Conservation (phyloP, 2,888 invertebrate genomes). For the Myopa tessellatipennis region DNA sequence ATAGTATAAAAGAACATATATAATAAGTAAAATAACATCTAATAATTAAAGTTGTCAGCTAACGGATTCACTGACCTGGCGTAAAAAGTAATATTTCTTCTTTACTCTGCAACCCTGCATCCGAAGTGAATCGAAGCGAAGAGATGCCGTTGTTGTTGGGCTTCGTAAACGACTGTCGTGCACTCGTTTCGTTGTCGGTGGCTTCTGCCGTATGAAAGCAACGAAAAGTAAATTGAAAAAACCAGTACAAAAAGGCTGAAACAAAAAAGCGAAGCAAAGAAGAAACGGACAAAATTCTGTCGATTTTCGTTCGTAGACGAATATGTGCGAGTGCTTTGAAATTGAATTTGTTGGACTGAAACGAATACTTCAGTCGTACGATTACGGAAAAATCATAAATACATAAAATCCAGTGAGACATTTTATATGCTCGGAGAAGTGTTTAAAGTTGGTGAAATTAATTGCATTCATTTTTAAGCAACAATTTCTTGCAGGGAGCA, state of each 20-base stretch:
- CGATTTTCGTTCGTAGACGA: constrained; percentile 45
- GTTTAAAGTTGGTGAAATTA: constrained; percentile 8
- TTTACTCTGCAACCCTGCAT: constrained; percentile 26
- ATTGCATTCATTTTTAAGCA: background rate
- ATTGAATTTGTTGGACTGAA: constrained; percentile 40
- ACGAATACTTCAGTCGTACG: constrained; percentile 16
- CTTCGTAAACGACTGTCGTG: constrained; percentile 21
- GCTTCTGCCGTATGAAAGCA: constrained; percentile 25
- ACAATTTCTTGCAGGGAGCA: constrained; percentile 28
- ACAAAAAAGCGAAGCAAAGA: constrained; percentile 37
- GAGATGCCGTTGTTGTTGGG: constrained; percentile 18
- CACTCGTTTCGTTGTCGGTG: constrained; percentile 29
- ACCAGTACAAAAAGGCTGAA: constrained; percentile 21
- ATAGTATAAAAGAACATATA: no score
- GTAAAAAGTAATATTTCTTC: no score
- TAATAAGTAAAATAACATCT: no score
- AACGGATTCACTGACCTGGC: no score
- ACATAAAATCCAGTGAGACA: constrained; percentile 15
- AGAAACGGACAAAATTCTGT: constrained; percentile 44
- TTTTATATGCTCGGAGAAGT: background rate
- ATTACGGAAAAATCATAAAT: constrained; percentile 13
- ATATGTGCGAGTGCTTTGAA: constrained; percentile 40
- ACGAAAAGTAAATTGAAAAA: constrained; percentile 22
- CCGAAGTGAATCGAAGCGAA: background rate
- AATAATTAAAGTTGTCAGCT: no score